phyloP scores from a whole-genome alignment of 1,140 invertebrate species.

The Atta colombica region DNA sequence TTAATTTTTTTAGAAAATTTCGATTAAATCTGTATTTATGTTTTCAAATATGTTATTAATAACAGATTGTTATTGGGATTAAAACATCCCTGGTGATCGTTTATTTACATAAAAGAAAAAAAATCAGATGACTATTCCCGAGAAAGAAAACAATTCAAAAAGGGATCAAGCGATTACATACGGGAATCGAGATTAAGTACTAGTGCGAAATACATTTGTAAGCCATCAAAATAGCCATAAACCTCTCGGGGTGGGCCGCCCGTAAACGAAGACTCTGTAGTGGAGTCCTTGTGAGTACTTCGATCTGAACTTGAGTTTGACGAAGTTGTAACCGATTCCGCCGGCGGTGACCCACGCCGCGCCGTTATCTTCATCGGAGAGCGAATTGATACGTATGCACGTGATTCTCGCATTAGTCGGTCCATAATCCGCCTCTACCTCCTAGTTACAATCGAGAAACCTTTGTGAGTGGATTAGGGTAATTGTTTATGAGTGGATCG shows the following conservation, averaged over 20 bases:
- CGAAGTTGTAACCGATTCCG: conserved; percentile 73
- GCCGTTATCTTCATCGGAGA: conserved; percentile 73
- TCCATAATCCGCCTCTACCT: conserved; percentile 77
- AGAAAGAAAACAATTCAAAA: neutral
- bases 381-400: conserved; percentile 76
- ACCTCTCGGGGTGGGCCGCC: conserved; percentile 52
- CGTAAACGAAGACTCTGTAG: conserved; percentile 77
- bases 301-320: conserved; percentile 76
- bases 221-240: neutral
- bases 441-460: conserved; percentile 58
- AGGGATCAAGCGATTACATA: neutral
- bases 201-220: neutral
- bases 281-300: conserved; percentile 71
- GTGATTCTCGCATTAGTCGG: conserved; percentile 73
- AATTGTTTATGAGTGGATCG: neutral
- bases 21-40: too few relatives aligned
- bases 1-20: too few relatives aligned
- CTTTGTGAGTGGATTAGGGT: neutral
- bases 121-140: too few relatives aligned
- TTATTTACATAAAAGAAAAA: too few relatives aligned
- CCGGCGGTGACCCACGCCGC: conserved; percentile 74
- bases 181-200: neutral
- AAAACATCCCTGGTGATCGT: too few relatives aligned
- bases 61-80: too few relatives aligned
- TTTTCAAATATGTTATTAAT: too few relatives aligned